phyloP scores from a whole-genome alignment of 2,113 vertebrate species.

The Callorhinus ursinus region DNA sequence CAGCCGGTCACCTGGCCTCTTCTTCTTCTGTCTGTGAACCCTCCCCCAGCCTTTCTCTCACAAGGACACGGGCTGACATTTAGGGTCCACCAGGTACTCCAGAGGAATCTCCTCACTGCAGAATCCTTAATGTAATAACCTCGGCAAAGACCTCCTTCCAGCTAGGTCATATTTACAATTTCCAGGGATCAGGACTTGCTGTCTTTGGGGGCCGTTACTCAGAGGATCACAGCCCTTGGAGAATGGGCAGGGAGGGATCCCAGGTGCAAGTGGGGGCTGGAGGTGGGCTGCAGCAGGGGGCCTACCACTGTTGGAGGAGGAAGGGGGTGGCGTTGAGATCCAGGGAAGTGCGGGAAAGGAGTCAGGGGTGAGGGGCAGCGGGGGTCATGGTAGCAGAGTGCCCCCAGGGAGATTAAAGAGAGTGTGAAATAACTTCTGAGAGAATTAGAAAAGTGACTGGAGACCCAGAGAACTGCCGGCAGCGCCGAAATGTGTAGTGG shows the following conservation, averaged over 20 bases:
- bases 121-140: neutral
- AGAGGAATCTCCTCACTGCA: neutral
- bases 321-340: neutral
- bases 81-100: neutral
- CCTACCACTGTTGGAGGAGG: no score
- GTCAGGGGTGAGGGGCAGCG: no score
- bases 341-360: neutral
- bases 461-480: neutral
- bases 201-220: neutral
- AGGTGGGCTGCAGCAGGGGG: neutral
- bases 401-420: neutral
- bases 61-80: neutral
- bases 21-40: neutral
- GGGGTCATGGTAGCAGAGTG: neutral
- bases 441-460: neutral
- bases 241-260: neutral
- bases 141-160: neutral
- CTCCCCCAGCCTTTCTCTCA: neutral
- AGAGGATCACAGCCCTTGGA: no score
- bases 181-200: neutral
- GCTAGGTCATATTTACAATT: neutral
- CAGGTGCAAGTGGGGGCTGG: neutral
- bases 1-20: neutral
- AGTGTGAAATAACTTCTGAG: neutral
- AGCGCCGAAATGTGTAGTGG: no score